Conservation (phyloP, 2,113 vertebrate genomes). For the Andinoacara biseriatus region DNA sequence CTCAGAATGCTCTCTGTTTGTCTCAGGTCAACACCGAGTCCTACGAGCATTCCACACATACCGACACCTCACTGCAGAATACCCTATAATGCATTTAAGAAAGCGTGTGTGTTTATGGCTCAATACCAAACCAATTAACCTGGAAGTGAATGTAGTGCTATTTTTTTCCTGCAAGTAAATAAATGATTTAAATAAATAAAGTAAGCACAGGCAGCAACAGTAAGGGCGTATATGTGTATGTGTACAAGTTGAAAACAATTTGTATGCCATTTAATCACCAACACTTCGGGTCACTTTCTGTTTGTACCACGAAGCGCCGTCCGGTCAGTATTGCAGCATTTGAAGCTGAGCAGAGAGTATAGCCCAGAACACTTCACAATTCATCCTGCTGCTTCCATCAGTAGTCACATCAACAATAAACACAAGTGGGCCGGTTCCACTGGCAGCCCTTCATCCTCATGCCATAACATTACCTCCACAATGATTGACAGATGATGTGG, state of each 20-base stretch:
- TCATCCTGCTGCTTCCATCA: background rate
- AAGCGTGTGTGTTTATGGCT: conserved; percentile 64
- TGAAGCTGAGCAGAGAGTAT: background rate
- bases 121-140: conserved; percentile 45
- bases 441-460: background rate
- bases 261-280: background rate
- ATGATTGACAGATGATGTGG: too few relatives aligned
- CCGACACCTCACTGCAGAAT: conserved; percentile 77
- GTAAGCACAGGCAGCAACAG: background rate
- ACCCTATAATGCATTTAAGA: conserved; percentile 66
- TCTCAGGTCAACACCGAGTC: conserved; percentile 75
- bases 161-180: background rate
- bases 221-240: background rate
- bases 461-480: background rate
- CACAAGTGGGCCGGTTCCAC: background rate
- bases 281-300: too few relatives aligned
- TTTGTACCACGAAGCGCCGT: too few relatives aligned
- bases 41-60: conserved; percentile 78
- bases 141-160: background rate
- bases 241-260: background rate
- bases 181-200: background rate
- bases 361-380: background rate
- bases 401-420: background rate
- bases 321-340: background rate
- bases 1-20: conserved; percentile 74